Conservation (phyloP, 2,797 vertebrate genomes). For the Melanotaenia maccullochi region DNA sequence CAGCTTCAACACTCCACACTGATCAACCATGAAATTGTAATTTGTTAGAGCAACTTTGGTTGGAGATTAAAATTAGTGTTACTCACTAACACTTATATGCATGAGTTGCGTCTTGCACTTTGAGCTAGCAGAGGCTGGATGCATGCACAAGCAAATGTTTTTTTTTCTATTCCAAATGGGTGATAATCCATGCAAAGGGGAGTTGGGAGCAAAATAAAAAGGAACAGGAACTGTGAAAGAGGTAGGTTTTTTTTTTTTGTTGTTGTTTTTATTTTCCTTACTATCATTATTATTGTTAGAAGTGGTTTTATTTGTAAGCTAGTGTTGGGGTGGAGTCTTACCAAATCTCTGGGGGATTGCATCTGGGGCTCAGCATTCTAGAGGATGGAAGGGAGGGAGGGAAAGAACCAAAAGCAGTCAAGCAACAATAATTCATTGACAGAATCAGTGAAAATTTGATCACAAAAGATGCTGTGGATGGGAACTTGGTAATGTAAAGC, state of each 20-base stretch:
- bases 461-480: neutral
- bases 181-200: constrained; percentile 12
- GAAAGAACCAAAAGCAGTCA: constrained; percentile 57
- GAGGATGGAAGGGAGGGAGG: constrained; percentile 38
- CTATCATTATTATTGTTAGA: neutral
- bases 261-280: no score
- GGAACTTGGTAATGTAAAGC: neutral
- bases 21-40: constrained; percentile 53
- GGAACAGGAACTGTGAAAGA: constrained; percentile 7
- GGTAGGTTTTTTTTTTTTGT: neutral
- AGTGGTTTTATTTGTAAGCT: constrained; percentile 27
- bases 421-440: constrained; percentile 26
- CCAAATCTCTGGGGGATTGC: constrained; percentile 77
- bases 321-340: constrained; percentile 70
- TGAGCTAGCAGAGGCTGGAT: constrained; percentile 6
- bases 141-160: constrained; percentile 16
- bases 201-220: constrained; percentile 1
- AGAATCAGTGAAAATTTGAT: constrained; percentile 18
- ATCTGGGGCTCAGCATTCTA: constrained; percentile 75
- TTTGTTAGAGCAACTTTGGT: constrained; percentile 41
- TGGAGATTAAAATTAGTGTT: constrained; percentile 44
- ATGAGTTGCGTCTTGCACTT: constrained; percentile 18
- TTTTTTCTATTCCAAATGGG: constrained; percentile 15
- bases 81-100: constrained; percentile 22
- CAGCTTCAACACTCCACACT: constrained; percentile 17